These are phyloP conservation scores for Pangasius djambal DNA, from an alignment of 2,797 vertebrate genomes.

Conservation along the genomic window DNA sequence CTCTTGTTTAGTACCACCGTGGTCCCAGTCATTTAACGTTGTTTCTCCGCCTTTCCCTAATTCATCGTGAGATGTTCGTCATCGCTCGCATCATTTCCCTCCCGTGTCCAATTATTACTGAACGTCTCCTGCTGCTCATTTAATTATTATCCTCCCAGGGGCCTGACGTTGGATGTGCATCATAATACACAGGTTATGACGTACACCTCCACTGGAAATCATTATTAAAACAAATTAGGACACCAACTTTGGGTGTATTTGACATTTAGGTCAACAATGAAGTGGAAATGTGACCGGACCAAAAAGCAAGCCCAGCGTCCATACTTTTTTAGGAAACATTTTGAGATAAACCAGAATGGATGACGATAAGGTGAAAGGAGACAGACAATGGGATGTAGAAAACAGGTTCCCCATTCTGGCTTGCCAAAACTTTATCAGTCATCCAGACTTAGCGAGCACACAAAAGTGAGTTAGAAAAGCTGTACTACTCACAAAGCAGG, in stretches of 20 bases:
- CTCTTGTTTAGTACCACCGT: background rate
- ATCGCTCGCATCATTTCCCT: conserved; percentile 43
- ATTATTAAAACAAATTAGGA: background rate
- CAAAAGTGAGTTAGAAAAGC: background rate
- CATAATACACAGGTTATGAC: background rate
- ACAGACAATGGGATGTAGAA: background rate
- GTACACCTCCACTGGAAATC: background rate
- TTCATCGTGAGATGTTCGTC: conserved; percentile 38
- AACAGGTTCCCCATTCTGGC: background rate
- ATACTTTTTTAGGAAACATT: background rate
- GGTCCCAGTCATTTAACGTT: background rate
- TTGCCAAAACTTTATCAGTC: background rate
- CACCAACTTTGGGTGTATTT: background rate
- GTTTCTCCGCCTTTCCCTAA: background rate
- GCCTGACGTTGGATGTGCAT: background rate
- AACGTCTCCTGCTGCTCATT: conserved; percentile 38
- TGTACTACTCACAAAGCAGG: background rate
- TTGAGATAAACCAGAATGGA: background rate
- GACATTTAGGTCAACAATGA: background rate
- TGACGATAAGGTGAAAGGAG: background rate
- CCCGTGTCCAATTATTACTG: conserved; percentile 61
- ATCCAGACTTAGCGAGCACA: background rate
- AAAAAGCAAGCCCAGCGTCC: background rate
- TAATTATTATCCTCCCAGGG: conserved; percentile 44
- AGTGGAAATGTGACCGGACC: no score